These are phyloP conservation scores for Atrichornis clamosus DNA, from an alignment of 2,113 vertebrate genomes.

Conservation along the genomic window DNA sequence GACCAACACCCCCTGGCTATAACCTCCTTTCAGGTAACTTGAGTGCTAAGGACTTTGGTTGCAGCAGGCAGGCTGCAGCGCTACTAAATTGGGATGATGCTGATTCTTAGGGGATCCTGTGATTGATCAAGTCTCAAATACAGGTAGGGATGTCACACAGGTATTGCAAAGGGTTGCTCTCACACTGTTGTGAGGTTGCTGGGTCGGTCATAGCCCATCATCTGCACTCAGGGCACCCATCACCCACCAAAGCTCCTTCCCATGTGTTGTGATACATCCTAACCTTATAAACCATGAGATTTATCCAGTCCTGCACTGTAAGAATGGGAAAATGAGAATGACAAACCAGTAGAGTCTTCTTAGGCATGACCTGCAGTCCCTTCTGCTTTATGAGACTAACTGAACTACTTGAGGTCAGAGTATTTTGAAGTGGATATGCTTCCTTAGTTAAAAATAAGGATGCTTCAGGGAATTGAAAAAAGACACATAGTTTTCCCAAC, in stretches of 20 bases:
- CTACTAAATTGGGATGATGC: background rate
- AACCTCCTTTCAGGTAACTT: background rate
- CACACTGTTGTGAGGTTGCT: background rate
- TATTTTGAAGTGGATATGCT: background rate
- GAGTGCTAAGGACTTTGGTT: background rate
- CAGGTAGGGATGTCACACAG: background rate
- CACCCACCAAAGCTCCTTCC: background rate
- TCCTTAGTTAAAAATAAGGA: conserved; percentile 16
- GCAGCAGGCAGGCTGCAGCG: background rate
- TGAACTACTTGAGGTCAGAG: background rate
- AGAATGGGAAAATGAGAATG: background rate
- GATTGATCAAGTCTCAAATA: background rate
- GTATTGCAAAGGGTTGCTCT: background rate
- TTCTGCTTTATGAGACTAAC: background rate
- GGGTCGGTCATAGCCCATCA: background rate
- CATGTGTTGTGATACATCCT: background rate
- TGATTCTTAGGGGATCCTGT: background rate
- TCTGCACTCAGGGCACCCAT: background rate
- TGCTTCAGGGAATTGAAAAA: conserved; percentile 3
- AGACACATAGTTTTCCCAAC: background rate
- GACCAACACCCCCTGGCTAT: background rate
- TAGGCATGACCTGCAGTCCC: background rate
- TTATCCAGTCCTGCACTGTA: background rate
- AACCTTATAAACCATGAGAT: background rate
- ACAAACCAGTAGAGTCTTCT: background rate